Percentiles rank a stretch among this genome's conserved stretches.
Conservation (phyloP, 2,888 invertebrate species). For the Ferrisia virgata region DNA sequence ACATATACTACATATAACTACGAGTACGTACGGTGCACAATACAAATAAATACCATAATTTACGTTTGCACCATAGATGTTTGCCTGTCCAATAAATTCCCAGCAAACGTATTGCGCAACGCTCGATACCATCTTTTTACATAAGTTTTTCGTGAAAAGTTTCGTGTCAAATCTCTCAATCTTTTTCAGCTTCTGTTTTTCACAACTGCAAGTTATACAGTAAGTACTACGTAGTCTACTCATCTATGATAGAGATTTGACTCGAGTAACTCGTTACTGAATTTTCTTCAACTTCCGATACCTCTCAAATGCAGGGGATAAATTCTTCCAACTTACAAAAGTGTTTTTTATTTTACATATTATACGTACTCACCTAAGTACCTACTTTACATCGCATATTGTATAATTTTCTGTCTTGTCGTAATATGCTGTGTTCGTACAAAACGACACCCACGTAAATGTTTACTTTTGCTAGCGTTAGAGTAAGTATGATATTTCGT, state of each 20-base stretch:
- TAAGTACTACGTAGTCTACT: neutral
- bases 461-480: no score
- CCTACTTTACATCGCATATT: no score
- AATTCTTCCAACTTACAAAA: neutral
- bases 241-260: neutral
- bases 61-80: neutral
- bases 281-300: neutral
- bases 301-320: neutral
- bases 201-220: neutral
- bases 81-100: neutral
- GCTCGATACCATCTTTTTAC: neutral
- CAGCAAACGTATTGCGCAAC: neutral
- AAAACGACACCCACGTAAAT: no score
- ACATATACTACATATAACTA: neutral
- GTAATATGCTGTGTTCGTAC: no score
- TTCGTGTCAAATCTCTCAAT: neutral
- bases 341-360: no score
- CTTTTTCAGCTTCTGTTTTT: neutral
- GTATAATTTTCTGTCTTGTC: no score
- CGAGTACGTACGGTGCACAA: neutral
- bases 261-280: neutral
- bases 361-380: no score
- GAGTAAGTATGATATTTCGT: no score
- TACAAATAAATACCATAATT: conserved; percentile 4
- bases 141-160: neutral